phyloP scores from a whole-genome alignment of 2,113 vertebrate genomes.

The Sinocyclocheilus grahami region DNA sequence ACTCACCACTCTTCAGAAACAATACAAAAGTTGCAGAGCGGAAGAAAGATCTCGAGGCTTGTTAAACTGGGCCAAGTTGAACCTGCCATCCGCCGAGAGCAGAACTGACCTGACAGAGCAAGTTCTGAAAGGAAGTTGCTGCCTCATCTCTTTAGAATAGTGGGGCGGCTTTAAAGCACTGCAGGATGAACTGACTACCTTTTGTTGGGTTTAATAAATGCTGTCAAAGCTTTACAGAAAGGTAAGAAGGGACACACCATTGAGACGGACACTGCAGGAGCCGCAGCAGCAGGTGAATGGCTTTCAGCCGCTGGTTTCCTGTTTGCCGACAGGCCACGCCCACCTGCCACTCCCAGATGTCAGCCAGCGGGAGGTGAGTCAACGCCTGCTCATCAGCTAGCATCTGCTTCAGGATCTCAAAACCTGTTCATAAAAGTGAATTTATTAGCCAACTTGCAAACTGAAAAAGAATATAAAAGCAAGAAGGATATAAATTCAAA shows the following conservation, averaged over 20 bases:
- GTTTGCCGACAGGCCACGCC: constrained; percentile 94
- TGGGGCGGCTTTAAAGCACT: background rate
- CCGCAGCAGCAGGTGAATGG: constrained; percentile 89
- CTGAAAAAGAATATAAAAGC: background rate
- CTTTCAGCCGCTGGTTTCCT: constrained; percentile 90
- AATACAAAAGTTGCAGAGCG: background rate
- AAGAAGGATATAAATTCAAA: background rate
- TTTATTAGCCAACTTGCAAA: background rate
- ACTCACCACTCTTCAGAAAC: background rate
- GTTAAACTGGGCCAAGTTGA: constrained; percentile 11
- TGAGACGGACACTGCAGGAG: constrained; percentile 83
- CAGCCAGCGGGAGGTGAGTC: constrained; percentile 82
- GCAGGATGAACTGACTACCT: background rate
- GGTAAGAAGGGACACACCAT: constrained; percentile 70
- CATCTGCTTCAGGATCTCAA: constrained; percentile 98
- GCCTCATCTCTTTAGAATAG: background rate
- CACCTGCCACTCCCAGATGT: constrained; percentile 97
- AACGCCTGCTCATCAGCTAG: constrained; percentile 86
- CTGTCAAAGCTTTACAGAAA: background rate
- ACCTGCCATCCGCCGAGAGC: background rate
- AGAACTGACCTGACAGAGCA: constrained; percentile 28
- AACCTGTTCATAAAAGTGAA: constrained; percentile 74
- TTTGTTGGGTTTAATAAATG: background rate
- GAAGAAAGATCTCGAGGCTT: background rate
- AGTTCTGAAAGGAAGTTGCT: background rate